Conservation (phyloP, 2,888 invertebrate species). For the Marronus borbonicus region DNA sequence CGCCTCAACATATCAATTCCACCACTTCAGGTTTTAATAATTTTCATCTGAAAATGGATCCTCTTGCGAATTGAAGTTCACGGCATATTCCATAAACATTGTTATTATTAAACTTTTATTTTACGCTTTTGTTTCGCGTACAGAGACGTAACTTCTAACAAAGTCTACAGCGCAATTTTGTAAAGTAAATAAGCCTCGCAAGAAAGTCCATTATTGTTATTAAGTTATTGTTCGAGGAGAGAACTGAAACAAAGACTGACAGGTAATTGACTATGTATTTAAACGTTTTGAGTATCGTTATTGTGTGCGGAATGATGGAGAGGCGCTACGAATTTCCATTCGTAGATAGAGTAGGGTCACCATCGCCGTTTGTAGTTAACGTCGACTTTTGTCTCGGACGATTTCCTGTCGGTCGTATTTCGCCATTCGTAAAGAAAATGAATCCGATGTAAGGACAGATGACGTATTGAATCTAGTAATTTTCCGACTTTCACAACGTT, state of each 20-base stretch:
- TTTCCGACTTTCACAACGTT: slow-evolving; percentile 6
- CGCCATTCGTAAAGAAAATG: slow-evolving; percentile 16
- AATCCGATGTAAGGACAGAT: slow-evolving; percentile 23
- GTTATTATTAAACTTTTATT: slow-evolving; percentile 11
- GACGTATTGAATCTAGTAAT: slow-evolving; percentile 26
- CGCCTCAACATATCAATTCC: neutral
- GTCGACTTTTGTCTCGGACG: slow-evolving; percentile 38
- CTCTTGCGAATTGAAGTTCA: no score
- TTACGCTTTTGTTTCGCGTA: neutral
- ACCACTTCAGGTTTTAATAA: neutral
- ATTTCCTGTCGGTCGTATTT: slow-evolving; percentile 14
- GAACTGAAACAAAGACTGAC: slow-evolving; percentile 24
- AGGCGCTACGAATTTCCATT: slow-evolving; percentile 19
- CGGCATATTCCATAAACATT: neutral
- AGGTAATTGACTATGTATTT: slow-evolving; percentile 30
- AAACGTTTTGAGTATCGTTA: slow-evolving; percentile 16
- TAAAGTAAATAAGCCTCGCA: slow-evolving; percentile 20
- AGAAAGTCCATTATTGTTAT: slow-evolving; percentile 30
- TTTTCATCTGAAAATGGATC: no score
- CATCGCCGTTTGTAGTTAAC: slow-evolving; percentile 31
- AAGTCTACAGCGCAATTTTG: slow-evolving; percentile 18
- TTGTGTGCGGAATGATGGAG: slow-evolving; percentile 21
- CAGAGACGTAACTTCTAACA: neutral
- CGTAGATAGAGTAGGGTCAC: slow-evolving; percentile 12
- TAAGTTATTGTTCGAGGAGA: slow-evolving; percentile 29